Evolutionary conservation across 2,113 vertebrate genomes (phyloP).

Genomic region (Solenodon paradoxus): DNA sequence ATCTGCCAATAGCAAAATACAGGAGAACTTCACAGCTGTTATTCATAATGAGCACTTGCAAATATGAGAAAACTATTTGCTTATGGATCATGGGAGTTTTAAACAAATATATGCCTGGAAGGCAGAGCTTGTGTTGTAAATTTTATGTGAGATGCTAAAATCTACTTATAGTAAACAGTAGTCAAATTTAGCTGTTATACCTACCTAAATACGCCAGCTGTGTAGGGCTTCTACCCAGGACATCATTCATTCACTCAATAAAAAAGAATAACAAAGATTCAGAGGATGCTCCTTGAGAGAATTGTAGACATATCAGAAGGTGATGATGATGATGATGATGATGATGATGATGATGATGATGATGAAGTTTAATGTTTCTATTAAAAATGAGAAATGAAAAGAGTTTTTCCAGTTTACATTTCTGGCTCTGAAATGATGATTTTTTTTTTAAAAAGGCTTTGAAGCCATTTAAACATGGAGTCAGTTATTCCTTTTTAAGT

Average conservation of each 20-base stretch:
- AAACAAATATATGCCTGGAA: conserved; percentile 35
- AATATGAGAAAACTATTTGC: conserved; percentile 38
- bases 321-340: not conserved
- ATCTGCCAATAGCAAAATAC: not conserved
- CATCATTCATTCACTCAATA: not conserved
- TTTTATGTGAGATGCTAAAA: conserved; percentile 48
- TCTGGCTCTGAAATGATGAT: not conserved
- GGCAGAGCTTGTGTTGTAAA: conserved; percentile 21
- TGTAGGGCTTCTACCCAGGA: not conserved
- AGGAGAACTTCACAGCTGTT: conserved; percentile 31
- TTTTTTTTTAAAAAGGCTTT: conserved; percentile 8
- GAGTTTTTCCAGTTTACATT: not conserved
- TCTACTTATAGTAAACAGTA: not conserved
- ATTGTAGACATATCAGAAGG: not conserved
- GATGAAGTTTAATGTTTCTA: not conserved
- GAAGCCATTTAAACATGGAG: not conserved
- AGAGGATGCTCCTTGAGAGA: not conserved
- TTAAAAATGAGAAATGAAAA: conserved; percentile 35
- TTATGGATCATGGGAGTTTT: not conserved
- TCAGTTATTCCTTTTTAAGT: not conserved
- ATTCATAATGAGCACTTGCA: conserved; percentile 46
- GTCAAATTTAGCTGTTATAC: not conserved
- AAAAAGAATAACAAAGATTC: not conserved
- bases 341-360: not conserved
- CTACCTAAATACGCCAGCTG: not conserved